Evolutionary conservation across 2,113 vertebrate genomes (phyloP).

Genomic region (Fregata magnificens): DNA sequence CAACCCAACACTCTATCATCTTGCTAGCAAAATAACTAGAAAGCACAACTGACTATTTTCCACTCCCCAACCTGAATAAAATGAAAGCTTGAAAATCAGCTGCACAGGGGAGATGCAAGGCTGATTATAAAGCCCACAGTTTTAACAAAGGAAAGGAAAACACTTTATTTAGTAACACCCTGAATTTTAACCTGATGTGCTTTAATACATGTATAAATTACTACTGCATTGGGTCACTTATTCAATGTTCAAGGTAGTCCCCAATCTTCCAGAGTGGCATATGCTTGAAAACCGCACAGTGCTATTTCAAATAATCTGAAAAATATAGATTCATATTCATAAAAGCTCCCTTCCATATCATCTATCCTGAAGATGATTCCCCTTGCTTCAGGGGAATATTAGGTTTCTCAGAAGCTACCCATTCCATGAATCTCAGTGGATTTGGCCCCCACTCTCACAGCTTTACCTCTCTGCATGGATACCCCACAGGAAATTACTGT

Average conservation of each 20-base stretch:
- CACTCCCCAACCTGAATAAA: neutral
- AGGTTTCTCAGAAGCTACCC: neutral
- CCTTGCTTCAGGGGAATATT: neutral
- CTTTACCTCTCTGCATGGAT: neutral
- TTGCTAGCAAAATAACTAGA: constrained; percentile 5
- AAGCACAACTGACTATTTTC: neutral
- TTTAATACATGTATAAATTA: neutral
- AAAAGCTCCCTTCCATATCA: neutral
- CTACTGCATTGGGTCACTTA: neutral
- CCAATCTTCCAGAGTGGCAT: neutral
- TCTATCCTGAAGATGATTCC: neutral
- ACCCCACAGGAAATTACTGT: neutral
- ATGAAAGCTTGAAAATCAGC: neutral
- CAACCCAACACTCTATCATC: constrained; percentile 17
- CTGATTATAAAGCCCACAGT: neutral
- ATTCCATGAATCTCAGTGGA: neutral
- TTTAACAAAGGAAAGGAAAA: constrained; percentile 19
- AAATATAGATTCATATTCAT: neutral
- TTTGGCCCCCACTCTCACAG: neutral
- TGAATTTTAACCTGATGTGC: constrained; percentile 22
- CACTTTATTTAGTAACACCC: neutral
- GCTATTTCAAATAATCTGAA: neutral
- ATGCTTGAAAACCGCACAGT: neutral
- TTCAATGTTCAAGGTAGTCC: neutral
- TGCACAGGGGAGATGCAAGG: neutral